Conservation (phyloP, 2,888 invertebrate species). For the Eurois occulta region DNA sequence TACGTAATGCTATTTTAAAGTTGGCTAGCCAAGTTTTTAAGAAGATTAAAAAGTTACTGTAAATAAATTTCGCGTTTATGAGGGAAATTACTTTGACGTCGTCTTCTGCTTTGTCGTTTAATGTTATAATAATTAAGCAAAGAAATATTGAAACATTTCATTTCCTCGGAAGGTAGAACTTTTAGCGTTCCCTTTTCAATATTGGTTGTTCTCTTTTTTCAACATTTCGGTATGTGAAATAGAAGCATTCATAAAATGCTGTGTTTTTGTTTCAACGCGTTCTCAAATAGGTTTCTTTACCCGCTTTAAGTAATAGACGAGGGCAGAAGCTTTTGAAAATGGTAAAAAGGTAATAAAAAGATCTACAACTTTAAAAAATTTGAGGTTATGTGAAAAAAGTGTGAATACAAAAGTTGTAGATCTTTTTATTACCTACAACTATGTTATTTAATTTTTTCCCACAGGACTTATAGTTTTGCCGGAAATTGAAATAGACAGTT, state of each 20-base stretch:
- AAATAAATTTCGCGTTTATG: slow-evolving; percentile 45
- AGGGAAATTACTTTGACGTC: slow-evolving; percentile 19
- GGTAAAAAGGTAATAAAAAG: too few species aligned
- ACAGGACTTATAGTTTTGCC: too few species aligned
- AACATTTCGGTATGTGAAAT: neutral
- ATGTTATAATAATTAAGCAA: neutral
- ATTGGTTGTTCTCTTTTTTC: neutral
- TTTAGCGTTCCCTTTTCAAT: neutral
- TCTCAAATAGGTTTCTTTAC: too few species aligned
- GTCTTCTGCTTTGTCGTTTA: neutral
- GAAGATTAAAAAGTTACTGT: slow-evolving; percentile 48
- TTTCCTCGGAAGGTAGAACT: neutral
- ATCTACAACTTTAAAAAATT: too few species aligned
- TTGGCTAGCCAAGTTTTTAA: slow-evolving; percentile 50
- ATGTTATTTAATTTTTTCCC: too few species aligned
- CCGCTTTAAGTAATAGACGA: too few species aligned
- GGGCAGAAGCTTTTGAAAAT: too few species aligned
- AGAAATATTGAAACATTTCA: neutral
- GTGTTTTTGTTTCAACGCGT: neutral
- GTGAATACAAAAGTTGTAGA: too few species aligned
- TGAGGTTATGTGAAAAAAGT: too few species aligned
- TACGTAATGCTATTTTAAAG: slow-evolving; percentile 61
- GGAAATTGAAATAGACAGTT: too few species aligned
- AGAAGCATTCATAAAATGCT: neutral
- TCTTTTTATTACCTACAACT: too few species aligned